phyloP scores from a whole-genome alignment of 2,797 vertebrate species.

The Heterohyrax brucei region DNA sequence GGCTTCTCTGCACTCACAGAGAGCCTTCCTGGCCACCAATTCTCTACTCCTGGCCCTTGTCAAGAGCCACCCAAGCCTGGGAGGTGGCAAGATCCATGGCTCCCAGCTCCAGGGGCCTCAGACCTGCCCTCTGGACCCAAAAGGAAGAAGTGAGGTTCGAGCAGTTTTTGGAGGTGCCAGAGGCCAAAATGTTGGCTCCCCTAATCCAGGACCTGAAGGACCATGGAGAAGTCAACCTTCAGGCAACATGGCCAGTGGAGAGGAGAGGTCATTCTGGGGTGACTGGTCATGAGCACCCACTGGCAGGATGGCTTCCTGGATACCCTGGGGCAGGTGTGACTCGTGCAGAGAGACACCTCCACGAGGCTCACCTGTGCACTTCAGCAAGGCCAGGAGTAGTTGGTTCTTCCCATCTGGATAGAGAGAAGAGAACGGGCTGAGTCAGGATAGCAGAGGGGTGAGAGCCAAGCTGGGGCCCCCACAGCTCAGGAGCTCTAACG shows the following conservation, averaged over 20 bases:
- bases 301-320: fast-evolving
- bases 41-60: neutral
- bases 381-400: slow-evolving; percentile 97
- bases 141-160: neutral
- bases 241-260: neutral
- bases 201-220: fast-evolving
- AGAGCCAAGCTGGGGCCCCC: neutral
- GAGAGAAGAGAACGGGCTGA: neutral
- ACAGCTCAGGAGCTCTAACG: fast-evolving
- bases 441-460: slow-evolving; percentile 54
- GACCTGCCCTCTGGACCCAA: neutral
- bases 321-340: fast-evolving
- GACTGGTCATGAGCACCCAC: fast-evolving
- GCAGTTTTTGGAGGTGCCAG: neutral
- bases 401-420: slow-evolving; percentile 98
- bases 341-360: neutral
- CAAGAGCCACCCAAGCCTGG: neutral
- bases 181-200: neutral
- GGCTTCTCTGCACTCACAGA: neutral
- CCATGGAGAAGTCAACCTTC: neutral
- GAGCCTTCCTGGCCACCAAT: neutral
- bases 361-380: slow-evolving; percentile 95
- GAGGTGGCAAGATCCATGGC: neutral
- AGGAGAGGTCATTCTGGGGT: neutral
- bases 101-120: neutral